phyloP scores from a whole-genome alignment of 2,797 vertebrate species.

The Onychomys arenicola region DNA sequence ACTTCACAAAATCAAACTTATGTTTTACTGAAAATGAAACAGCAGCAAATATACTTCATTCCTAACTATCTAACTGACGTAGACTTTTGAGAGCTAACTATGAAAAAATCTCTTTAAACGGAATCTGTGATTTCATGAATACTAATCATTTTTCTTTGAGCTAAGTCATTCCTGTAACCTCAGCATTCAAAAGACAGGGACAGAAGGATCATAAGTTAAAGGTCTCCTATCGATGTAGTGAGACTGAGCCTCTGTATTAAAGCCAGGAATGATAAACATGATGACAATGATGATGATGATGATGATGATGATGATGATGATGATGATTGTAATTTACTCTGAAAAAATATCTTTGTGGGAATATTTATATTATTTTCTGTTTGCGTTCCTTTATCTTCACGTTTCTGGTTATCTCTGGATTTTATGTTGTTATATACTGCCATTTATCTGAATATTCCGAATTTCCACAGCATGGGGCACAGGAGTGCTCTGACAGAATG shows the following conservation, averaged over 20 bases:
- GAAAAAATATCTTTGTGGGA: background rate
- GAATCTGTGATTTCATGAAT: background rate
- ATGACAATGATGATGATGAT: background rate
- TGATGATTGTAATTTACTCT: background rate
- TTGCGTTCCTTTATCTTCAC: conserved; percentile 15
- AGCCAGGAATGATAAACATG: background rate
- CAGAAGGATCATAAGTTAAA: background rate
- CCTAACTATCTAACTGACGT: background rate
- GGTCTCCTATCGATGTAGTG: background rate
- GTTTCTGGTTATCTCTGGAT: background rate
- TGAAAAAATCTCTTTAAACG: conserved; percentile 30
- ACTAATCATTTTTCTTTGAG: background rate
- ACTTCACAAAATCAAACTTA: background rate
- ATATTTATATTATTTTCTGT: background rate
- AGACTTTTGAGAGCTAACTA: background rate
- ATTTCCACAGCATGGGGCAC: background rate
- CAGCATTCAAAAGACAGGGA: background rate
- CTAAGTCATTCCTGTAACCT: background rate
- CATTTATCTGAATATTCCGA: background rate
- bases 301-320: background rate
- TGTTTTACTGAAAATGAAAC: background rate
- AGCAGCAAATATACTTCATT: background rate
- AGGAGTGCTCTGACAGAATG: background rate
- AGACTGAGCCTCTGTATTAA: background rate
- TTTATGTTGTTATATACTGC: background rate